Conservation (phyloP, 2,797 vertebrate genomes). For the Luscinia luscinia region DNA sequence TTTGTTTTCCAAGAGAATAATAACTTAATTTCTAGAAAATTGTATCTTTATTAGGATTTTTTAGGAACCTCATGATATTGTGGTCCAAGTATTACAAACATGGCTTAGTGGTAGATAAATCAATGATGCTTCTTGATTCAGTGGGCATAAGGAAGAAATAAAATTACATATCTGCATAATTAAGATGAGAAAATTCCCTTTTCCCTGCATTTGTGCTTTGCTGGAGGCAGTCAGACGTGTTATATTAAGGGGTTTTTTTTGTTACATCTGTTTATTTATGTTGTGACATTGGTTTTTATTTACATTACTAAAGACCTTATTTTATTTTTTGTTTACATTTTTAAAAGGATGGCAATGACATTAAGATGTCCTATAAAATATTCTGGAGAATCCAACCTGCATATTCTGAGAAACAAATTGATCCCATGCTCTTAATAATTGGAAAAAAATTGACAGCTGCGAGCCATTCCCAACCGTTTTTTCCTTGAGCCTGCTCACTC, state of each 20-base stretch:
- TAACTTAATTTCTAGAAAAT: neutral
- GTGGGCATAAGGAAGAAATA: neutral
- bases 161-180: neutral
- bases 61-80: neutral
- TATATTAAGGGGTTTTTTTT: neutral
- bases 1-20: neutral
- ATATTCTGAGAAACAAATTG: neutral
- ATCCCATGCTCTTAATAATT: neutral
- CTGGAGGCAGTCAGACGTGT: neutral
- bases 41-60: neutral
- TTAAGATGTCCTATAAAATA: neutral
- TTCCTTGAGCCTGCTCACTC: slow-evolving; percentile 1
- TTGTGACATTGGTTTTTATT: neutral
- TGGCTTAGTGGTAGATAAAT: neutral
- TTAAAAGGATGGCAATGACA: neutral
- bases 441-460: neutral
- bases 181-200: neutral
- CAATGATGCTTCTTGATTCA: neutral
- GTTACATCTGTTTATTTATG: neutral
- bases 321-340: neutral
- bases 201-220: neutral
- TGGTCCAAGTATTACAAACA: neutral
- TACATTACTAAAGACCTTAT: neutral
- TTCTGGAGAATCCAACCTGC: neutral
- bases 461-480: neutral